Conservation (phyloP, 2,888 invertebrate genomes). For the Monochamus alternatus region DNA sequence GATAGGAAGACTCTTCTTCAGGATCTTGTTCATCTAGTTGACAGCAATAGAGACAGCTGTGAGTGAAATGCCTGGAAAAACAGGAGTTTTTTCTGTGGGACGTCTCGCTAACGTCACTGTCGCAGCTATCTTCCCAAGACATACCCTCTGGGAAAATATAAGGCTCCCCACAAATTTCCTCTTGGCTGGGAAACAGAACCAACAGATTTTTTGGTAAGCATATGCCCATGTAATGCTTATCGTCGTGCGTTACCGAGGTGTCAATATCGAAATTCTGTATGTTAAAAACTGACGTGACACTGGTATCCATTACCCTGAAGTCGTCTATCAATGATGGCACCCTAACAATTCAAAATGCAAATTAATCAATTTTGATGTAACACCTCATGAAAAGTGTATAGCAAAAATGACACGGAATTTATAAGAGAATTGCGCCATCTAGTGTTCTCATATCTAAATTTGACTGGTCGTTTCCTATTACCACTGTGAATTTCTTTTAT, state of each 20-base stretch:
- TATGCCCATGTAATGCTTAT: slow-evolving; percentile 80
- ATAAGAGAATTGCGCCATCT: too few species aligned
- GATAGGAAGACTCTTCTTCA: slow-evolving; percentile 44
- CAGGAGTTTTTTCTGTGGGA: not conserved
- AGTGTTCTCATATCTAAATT: too few species aligned
- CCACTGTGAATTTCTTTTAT: too few species aligned
- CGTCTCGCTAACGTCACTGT: not conserved
- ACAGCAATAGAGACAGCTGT: slow-evolving; percentile 54
- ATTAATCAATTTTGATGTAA: too few species aligned
- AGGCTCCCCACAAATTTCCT: slow-evolving; percentile 47
- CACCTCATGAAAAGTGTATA: too few species aligned
- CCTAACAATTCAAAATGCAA: slow-evolving; percentile 36
- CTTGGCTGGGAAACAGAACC: slow-evolving; percentile 74
- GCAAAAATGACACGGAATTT: too few species aligned
- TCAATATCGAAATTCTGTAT: slow-evolving; percentile 64
- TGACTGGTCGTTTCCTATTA: too few species aligned
- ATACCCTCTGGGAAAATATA: slow-evolving; percentile 45
- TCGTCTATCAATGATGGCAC: slow-evolving; percentile 52
- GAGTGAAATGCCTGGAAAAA: slow-evolving; percentile 51
- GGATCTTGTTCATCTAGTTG: slow-evolving; percentile 39
- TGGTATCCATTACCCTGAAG: slow-evolving; percentile 52
- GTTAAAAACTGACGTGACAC: slow-evolving; percentile 64
- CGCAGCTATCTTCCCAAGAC: not conserved
- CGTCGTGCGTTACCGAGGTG: slow-evolving; percentile 50
- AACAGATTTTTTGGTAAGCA: slow-evolving; percentile 80